phyloP scores from a whole-genome alignment of 2,113 vertebrate species.

The Paratilapia polleni region DNA sequence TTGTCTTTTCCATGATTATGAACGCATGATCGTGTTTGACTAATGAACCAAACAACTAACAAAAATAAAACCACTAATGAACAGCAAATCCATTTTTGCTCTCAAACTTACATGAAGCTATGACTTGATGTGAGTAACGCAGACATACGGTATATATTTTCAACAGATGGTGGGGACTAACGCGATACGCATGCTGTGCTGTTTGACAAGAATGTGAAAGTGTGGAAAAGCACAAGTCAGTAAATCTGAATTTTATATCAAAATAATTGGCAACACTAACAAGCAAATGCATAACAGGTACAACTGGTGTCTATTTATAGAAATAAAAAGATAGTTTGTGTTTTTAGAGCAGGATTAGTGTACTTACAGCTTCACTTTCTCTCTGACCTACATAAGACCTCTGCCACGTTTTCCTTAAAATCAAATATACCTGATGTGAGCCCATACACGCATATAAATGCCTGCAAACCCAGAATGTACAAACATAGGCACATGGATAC shows the following conservation, averaged over 20 bases:
- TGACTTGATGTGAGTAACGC: neutral
- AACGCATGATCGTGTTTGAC: slow-evolving; percentile 3
- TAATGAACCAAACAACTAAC: neutral
- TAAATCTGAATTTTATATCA: slow-evolving; percentile 6
- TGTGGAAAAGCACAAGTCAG: neutral
- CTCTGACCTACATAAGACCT: slow-evolving; percentile 16
- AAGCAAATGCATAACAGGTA: neutral
- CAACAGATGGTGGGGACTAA: slow-evolving; percentile 11
- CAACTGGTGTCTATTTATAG: neutral
- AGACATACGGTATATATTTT: neutral
- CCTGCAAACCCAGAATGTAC: neutral
- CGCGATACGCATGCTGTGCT: neutral
- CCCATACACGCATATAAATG: neutral
- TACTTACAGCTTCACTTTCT: neutral
- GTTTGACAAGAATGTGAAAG: neutral
- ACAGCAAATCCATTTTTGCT: neutral
- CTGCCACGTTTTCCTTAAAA: slow-evolving; percentile 24
- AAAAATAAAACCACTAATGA: slow-evolving; percentile 17
- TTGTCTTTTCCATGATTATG: slow-evolving; percentile 1
- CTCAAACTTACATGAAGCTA: neutral
- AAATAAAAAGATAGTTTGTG: slow-evolving; percentile 3
- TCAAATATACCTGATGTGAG: slow-evolving; percentile 7
- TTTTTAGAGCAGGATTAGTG: neutral
- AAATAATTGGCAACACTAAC: neutral
- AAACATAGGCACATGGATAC: neutral